Percentiles rank a stretch among this genome's conserved stretches.
Conservation (phyloP, 1,140 invertebrate genomes). For the Drosophila murphyi region DNA sequence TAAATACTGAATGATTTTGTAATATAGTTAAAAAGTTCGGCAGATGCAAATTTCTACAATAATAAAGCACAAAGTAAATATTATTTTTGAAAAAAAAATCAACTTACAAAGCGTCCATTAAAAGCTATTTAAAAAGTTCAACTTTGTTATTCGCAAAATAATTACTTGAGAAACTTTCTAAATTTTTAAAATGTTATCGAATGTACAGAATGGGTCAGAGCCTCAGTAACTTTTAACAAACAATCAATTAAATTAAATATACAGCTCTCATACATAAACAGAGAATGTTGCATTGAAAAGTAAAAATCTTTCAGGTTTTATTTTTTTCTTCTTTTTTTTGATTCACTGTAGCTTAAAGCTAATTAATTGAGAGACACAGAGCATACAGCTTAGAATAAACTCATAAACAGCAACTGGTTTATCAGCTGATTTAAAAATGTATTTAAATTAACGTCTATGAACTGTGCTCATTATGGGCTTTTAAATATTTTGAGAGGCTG, state of each 20-base stretch:
- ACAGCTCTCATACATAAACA: neutral
- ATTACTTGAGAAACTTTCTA: slow-evolving; percentile 5
- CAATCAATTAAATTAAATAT: slow-evolving; percentile 15
- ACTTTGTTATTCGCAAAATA: neutral
- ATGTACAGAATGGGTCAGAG: neutral
- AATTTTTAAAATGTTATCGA: neutral
- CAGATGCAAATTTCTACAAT: too few relatives aligned
- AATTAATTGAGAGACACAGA: slow-evolving; percentile 51
- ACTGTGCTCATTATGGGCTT: slow-evolving; percentile 68
- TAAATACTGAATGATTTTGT: too few relatives aligned
- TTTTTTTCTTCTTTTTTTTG: neutral
- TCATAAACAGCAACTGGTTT: slow-evolving; percentile 35
- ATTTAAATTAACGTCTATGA: slow-evolving; percentile 56
- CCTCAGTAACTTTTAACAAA: neutral
- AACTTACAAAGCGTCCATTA: neutral
- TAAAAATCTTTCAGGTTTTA: slow-evolving; percentile 7
- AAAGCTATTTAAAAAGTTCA: slow-evolving; percentile 5
- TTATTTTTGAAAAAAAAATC: neutral
- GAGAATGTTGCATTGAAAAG: neutral
- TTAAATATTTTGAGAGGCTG: slow-evolving; percentile 60
- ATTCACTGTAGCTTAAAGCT: slow-evolving; percentile 5
- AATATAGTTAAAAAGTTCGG: too few relatives aligned
- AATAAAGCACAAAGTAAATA: too few relatives aligned
- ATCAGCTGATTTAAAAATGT: slow-evolving; percentile 50
- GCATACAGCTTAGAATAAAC: slow-evolving; percentile 1